Conservation (phyloP, 1,140 invertebrate species). For the Magallana angulata region DNA sequence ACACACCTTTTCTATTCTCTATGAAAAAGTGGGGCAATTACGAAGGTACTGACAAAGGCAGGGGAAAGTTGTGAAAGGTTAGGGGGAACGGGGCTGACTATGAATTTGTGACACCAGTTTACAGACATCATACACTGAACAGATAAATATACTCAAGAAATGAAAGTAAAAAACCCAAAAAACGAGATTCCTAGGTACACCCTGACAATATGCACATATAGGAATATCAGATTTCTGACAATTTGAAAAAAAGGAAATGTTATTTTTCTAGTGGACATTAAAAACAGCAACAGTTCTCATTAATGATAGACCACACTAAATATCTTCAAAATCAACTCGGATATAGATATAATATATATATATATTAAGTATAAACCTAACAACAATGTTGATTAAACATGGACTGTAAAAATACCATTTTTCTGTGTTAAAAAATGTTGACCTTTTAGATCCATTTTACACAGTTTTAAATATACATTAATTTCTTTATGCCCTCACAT, state of each 20-base stretch:
- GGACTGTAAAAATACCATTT: constrained; percentile 28
- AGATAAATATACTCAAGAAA: not conserved
- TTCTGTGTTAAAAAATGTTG: constrained; percentile 28
- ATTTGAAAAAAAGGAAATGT: not conserved
- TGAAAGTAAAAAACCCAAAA: not conserved
- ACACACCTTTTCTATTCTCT: not conserved
- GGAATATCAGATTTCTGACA: constrained; percentile 25
- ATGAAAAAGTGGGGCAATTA: not conserved
- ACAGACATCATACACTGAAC: not conserved
- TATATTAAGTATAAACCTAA: constrained; percentile 33
- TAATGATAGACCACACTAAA: constrained; percentile 18
- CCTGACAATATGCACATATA: not conserved
- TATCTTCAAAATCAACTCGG: constrained; percentile 32
- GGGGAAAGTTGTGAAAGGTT: not conserved
- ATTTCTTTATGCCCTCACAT: constrained; percentile 3
- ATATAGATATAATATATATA: constrained; percentile 34
- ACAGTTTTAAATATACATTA: constrained; percentile 4
- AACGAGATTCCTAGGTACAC: constrained; percentile 21
- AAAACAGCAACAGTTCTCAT: not conserved
- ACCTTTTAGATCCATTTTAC: not conserved
- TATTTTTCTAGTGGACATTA: not conserved
- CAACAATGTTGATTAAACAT: constrained; percentile 30
- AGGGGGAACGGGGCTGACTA: not conserved
- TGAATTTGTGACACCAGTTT: not conserved
- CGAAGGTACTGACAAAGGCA: not conserved